phyloP scores from a whole-genome alignment of 1,140 invertebrate species.

The Hestina assimilis region DNA sequence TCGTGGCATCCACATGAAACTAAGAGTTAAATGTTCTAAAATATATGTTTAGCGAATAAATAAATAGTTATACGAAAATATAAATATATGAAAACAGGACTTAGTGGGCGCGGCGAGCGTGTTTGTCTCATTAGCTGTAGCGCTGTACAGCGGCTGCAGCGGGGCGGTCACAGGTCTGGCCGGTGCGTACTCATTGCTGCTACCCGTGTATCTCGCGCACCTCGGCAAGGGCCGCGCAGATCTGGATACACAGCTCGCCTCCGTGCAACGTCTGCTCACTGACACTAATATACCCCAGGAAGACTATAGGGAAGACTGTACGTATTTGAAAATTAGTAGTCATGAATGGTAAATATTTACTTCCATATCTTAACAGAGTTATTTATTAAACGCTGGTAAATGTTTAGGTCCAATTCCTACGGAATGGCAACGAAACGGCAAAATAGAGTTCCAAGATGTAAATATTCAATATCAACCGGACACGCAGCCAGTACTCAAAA shows the following conservation, averaged over 20 bases:
- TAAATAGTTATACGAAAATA: neutral
- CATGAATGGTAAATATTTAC: neutral
- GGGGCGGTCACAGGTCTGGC: conserved; percentile 84
- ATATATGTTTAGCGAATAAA: neutral
- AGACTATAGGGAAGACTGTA: conserved; percentile 79
- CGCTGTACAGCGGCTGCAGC: conserved; percentile 78
- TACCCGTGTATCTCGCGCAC: conserved; percentile 90
- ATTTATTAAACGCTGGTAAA: neutral
- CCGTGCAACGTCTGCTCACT: conserved; percentile 84
- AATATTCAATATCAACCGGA: conserved; percentile 82
- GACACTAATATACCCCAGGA: conserved; percentile 81
- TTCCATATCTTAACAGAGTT: neutral
- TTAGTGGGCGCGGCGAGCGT: conserved; percentile 88
- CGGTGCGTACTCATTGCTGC: conserved; percentile 88
- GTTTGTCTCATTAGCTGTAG: conserved; percentile 84
- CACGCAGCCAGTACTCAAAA: conserved; percentile 80
- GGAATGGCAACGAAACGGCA: conserved; percentile 84
- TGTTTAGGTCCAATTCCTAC: conserved; percentile 76
- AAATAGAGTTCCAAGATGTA: conserved; percentile 85
- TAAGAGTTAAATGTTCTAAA: no score
- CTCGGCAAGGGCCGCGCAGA: conserved; percentile 89
- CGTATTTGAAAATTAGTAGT: conserved; percentile 14
- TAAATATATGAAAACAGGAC: conserved; percentile 81
- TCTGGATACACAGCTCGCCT: conserved; percentile 88
- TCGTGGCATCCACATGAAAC: no score